These are phyloP conservation scores for Blennius ocellaris DNA, from an alignment of 2,113 vertebrate species.

Conservation along the genomic window DNA sequence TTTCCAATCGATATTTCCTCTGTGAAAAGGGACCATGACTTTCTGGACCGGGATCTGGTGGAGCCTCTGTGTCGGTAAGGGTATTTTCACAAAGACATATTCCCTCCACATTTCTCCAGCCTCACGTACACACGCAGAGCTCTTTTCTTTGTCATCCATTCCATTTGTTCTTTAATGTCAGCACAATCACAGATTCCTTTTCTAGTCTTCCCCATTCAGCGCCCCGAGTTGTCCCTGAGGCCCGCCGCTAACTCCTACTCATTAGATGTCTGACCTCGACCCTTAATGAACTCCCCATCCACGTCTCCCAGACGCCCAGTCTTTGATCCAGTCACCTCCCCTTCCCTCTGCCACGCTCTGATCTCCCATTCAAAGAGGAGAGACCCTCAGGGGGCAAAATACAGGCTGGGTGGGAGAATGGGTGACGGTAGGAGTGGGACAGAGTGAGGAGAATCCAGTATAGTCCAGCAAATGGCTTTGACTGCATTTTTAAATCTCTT, in stretches of 20 bases:
- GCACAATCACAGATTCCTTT: slow-evolving; percentile 7
- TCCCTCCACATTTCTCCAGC: not conserved
- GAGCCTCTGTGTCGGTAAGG: slow-evolving; percentile 96
- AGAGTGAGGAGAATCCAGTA: slow-evolving; percentile 35
- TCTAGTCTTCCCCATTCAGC: slow-evolving; percentile 1
- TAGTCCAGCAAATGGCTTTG: slow-evolving; percentile 48
- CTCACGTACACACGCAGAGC: not conserved
- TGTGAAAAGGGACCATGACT: slow-evolving; percentile 97
- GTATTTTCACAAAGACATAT: not conserved
- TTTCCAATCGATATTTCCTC: slow-evolving; percentile 95
- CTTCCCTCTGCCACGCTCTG: slow-evolving; percentile 56
- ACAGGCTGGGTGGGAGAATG: not conserved
- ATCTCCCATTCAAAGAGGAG: slow-evolving; percentile 69
- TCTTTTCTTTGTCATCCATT: not conserved
- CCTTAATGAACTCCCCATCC: slow-evolving; percentile 66
- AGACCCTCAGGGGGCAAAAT: slow-evolving; percentile 57
- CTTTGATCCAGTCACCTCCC: slow-evolving; percentile 66
- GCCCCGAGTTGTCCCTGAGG: slow-evolving; percentile 16
- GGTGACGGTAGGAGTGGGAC: slow-evolving; percentile 21
- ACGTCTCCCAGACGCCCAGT: slow-evolving; percentile 45
- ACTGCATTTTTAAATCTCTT: slow-evolving; percentile 35
- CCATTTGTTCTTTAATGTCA: not conserved
- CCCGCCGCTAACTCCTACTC: slow-evolving; percentile 48
- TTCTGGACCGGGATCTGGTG: slow-evolving; percentile 97
- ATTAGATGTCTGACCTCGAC: slow-evolving; percentile 54